A percentile compares a stretch with the other conserved stretches of the same genome.
Conservation (phyloP, 2,888 invertebrate species). For the Dioctria rufipes region DNA sequence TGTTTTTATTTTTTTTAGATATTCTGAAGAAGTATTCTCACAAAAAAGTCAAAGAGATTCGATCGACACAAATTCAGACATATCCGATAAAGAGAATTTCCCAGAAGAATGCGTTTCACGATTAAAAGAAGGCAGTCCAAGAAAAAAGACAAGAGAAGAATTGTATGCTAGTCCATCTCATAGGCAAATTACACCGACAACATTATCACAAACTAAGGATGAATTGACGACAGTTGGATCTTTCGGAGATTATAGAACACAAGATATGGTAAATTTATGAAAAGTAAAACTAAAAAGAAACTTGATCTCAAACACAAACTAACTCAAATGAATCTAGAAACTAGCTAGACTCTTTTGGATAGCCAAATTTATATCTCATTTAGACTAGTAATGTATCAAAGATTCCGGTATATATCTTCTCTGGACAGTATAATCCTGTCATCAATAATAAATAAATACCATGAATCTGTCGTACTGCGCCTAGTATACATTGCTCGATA, state of each 20-base stretch:
- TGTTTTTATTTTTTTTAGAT: slow-evolving; percentile 68
- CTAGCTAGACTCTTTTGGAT: no score
- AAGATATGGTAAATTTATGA: slow-evolving; percentile 15
- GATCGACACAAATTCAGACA: slow-evolving; percentile 67
- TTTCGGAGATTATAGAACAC: slow-evolving; percentile 27
- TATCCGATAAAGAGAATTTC: slow-evolving; percentile 68
- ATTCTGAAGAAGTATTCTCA: slow-evolving; percentile 79
- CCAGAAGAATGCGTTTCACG: slow-evolving; percentile 63
- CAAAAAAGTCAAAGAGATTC: slow-evolving; percentile 77
- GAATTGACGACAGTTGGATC: not conserved
- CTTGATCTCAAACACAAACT: no score
- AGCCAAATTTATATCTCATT: no score
- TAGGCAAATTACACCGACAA: slow-evolving; percentile 68
- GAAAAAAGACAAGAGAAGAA: slow-evolving; percentile 67
- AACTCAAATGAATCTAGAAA: no score
- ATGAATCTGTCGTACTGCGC: no score
- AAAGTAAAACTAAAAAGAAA: not conserved
- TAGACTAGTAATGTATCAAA: no score
- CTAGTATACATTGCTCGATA: no score
- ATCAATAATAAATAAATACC: no score
- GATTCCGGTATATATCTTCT: no score
- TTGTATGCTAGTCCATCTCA: slow-evolving; percentile 69
- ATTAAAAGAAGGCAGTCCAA: slow-evolving; percentile 65
- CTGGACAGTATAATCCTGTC: no score
- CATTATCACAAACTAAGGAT: slow-evolving; percentile 18